Evolutionary conservation across 2,888 invertebrate genomes (phyloP).

Genomic region (Polyommatus iphigenia): DNA sequence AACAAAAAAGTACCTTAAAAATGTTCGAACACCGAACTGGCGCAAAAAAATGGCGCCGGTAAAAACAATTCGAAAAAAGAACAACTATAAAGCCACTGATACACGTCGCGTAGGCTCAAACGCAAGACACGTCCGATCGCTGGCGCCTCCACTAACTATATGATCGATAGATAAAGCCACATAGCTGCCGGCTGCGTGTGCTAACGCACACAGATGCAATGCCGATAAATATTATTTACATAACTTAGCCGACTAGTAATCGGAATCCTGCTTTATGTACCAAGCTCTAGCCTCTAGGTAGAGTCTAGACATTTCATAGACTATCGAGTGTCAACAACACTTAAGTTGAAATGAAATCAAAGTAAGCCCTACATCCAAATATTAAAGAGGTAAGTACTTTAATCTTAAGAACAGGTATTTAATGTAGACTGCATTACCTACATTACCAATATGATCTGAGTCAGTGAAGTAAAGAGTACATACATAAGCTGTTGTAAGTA

Average conservation of each 20-base stretch:
- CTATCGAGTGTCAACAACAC: background rate
- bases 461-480: background rate
- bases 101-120: slow-evolving; percentile 22
- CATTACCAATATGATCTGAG: too few relatives aligned
- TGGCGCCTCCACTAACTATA: slow-evolving; percentile 30
- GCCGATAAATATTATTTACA: slow-evolving; percentile 28
- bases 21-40: background rate
- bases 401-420: too few relatives aligned
- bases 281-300: background rate
- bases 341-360: background rate
- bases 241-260: slow-evolving; percentile 15
- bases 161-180: slow-evolving; percentile 20
- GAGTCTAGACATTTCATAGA: slow-evolving; percentile 6
- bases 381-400: background rate
- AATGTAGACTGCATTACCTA: too few relatives aligned
- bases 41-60: background rate
- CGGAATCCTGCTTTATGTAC: background rate
- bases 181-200: background rate
- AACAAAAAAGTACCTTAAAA: background rate
- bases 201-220: background rate
- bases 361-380: background rate
- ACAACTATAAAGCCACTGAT: slow-evolving; percentile 10
- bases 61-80: slow-evolving; percentile 14
- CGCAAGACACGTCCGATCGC: slow-evolving; percentile 31
- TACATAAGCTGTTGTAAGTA: too few relatives aligned